Evolutionary conservation across 2,888 invertebrate genomes (phyloP), one percentile per base, ranked within the genome.

Genomic region (Ceriagrion tenellum): DNA sequence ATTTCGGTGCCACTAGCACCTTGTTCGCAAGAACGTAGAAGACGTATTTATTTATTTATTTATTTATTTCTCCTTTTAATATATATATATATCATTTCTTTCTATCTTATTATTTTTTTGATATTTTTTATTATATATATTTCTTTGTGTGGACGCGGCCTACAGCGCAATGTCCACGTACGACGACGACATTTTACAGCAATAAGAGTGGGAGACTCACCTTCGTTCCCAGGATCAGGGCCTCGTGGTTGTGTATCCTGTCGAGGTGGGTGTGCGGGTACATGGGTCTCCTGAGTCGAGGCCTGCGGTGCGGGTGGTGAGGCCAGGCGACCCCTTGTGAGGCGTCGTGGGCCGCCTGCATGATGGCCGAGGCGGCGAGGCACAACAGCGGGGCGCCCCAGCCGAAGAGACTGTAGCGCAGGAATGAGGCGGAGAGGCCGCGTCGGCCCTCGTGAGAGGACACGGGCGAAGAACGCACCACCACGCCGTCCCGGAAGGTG

Each of bases 371-470:
- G 26, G 97, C 97, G 0, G 97, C 97, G 26, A 98, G 97, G 95
- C 98, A 97, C 95, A 97, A 95, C 12, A 97, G 97, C 0, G 98
- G 98, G 30, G 97, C 96, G 69, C 98, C 98, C 98, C 98, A 98
- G 30, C 98, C 98, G 96, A 98, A 97, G 59, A 98, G 96, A 88
- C 98, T 98, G 96, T 97, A 97, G 96, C 97, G 97, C 96, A 96
- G 97, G 96, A 97, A 97, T 59, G 97, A 96, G 88, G 97, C 97
- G 8, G 96, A 96, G 95, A 97, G 95, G 69, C 69, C 69, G n/a
- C 69, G 23, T 97, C 97, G 95, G 97, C 97, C 95, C 97, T 96
- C 95, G 97, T 96, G 95, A 97, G 97, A 40, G 97, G 97, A 91
- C 97, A 96, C 26, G 96, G 96, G 56, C 97, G 97, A 95, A 10